These are phyloP conservation scores for Cryptotermes secundus DNA, from an alignment of 1,140 invertebrate genomes.

Conservation along the genomic window DNA sequence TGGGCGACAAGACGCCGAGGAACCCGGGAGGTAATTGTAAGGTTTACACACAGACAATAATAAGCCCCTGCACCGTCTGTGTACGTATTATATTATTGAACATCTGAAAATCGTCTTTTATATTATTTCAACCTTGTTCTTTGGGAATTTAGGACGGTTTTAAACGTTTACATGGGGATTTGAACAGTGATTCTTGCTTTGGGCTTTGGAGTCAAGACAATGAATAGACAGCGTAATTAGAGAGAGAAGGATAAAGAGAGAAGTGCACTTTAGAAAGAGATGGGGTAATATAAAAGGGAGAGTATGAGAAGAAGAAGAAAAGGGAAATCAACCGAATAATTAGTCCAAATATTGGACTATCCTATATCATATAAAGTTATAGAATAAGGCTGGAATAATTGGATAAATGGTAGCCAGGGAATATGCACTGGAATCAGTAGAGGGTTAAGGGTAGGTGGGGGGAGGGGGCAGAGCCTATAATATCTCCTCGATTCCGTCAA, in stretches of 20 bases:
- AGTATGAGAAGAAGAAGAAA: slow-evolving; percentile 20
- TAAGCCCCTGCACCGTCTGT: background rate
- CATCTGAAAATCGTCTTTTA: slow-evolving; percentile 9
- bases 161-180: slow-evolving; percentile 12
- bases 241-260: background rate
- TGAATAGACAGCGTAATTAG: background rate
- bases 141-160: background rate
- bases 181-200: slow-evolving; percentile 4
- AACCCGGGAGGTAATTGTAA: background rate
- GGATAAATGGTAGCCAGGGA: slow-evolving; percentile 32
- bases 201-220: background rate
- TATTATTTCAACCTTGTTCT: slow-evolving; percentile 4
- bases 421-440: background rate
- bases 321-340: slow-evolving; percentile 36
- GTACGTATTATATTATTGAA: slow-evolving; percentile 3
- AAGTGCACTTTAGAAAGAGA: background rate
- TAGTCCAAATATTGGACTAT: slow-evolving; percentile 37
- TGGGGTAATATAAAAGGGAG: background rate
- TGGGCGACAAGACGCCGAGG: background rate
- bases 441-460: background rate
- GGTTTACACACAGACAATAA: background rate
- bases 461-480: background rate
- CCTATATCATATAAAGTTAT: slow-evolving; percentile 35
- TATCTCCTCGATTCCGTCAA: background rate
- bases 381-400: slow-evolving; percentile 36